Base-by-base conservation (phyloP, 2,797 vertebrate genomes). In the Rallus crepitans region DNA sequence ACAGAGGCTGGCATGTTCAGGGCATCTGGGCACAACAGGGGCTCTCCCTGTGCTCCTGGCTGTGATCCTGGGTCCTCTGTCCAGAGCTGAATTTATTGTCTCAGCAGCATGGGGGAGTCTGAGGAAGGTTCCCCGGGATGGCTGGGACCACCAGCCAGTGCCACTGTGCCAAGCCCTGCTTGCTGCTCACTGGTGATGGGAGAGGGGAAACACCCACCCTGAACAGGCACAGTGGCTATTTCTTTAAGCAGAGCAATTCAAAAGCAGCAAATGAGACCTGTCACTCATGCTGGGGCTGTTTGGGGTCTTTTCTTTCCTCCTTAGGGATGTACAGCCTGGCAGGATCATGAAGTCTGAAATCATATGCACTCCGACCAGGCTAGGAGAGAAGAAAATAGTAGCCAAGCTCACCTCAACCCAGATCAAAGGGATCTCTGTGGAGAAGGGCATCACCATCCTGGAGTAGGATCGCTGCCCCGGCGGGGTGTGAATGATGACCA, bases 301-400 rank as follows among this genome's bases (percentile, higher is more conserved):
- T 70, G 31, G 42, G 47, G 47, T 48, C 7, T 37, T 55, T 64
- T 63, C 7, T 8, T 82, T 77, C 68, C 56, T 91, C 69, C 56
- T 72, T 60, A 98, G 98, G 92, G 89, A 96, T n/a, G 25, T 98
- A 63, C 25, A 61, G n/a, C 96, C 97, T 13, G 97, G 96, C 27
- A 77, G 65, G 90, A 97, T 97, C 66, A 85, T 98, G 66, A 96
- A 97, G 79, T 97, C 97, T 65, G 88, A 97, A 90, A 69, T 98
- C 48, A 65, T 93, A 52, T 98, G 97, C 85, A 93, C 71, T 52
- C 96, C 97, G 0, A 91, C 89, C 3, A 98, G 87, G 89, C 28
- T 42, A 21, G 97, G 97, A 57, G 81, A 97, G 65, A 97, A 88
- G 90, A 98, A 98, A 35, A 97, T 98, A 2, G 76, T 98, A 40